Evolutionary conservation across 2,888 invertebrate species (phyloP).

Genomic region (Amblyjoppa proteus): DNA sequence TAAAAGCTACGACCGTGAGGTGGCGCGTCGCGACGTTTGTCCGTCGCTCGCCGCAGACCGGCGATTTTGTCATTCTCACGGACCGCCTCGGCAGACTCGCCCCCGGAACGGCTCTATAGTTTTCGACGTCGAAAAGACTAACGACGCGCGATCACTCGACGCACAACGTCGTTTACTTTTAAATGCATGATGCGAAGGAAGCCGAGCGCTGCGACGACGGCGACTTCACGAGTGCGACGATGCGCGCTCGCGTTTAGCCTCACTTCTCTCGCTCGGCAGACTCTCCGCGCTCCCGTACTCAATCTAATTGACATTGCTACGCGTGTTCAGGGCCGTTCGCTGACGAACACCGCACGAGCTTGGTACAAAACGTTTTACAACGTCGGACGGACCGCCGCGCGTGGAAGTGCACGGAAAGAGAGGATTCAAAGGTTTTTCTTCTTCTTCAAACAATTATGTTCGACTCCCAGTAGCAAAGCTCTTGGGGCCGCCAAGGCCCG

Average conservation of each 20-base stretch:
- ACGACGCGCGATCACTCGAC: no score
- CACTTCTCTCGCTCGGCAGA: conserved; percentile 51
- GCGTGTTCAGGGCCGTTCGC: conserved; percentile 76
- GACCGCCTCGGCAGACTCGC: conserved; percentile 12
- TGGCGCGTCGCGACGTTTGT: neutral
- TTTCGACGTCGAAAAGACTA: conserved; percentile 22
- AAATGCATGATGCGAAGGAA: conserved; percentile 10
- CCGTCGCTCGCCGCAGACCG: neutral
- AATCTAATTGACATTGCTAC: conserved; percentile 81
- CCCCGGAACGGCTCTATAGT: conserved; percentile 8
- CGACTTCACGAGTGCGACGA: conserved; percentile 19
- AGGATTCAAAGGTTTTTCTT: neutral
- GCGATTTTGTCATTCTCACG: neutral
- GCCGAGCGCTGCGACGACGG: conserved; percentile 26
- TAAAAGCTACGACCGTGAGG: conserved; percentile 5
- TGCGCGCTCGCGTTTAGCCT: conserved; percentile 33
- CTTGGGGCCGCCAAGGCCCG: neutral
- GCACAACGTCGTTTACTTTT: neutral
- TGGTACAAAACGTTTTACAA: conserved; percentile 47
- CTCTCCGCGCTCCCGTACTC: conserved; percentile 66
- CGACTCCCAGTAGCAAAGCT: no score
- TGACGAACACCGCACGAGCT: conserved; percentile 50
- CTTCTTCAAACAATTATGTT: no score
- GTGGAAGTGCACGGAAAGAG: conserved; percentile 19
- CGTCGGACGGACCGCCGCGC: neutral